These are phyloP conservation scores for Dryobotodes eremita DNA, from an alignment of 2,888 invertebrate species.

Conservation along the genomic window DNA sequence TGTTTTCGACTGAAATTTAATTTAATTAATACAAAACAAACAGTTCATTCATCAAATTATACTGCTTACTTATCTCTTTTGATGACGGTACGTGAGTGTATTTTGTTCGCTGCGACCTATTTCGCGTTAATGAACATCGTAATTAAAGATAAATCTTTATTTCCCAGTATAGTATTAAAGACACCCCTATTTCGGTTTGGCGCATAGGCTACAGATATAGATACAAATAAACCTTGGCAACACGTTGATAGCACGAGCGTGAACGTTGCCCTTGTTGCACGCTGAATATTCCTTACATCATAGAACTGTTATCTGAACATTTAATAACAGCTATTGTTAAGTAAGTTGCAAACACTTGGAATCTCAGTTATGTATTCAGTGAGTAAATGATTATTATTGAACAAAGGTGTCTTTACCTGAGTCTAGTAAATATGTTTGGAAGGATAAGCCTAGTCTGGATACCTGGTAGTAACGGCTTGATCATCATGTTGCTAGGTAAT, in stretches of 20 bases:
- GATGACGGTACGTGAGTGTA: too few species aligned
- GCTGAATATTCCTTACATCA: not conserved
- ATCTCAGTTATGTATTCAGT: not conserved
- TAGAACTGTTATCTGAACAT: not conserved
- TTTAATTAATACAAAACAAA: too few species aligned
- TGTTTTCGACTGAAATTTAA: too few species aligned
- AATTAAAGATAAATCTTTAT: too few species aligned
- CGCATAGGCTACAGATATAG: too few species aligned
- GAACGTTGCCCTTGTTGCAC: not conserved
- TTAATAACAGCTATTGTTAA: slow-evolving; percentile 7
- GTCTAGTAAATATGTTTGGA: not conserved
- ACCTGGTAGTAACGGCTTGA: not conserved
- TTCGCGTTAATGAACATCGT: too few species aligned
- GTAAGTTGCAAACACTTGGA: slow-evolving; percentile 1
- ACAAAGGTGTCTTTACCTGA: not conserved
- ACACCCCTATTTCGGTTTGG: too few species aligned
- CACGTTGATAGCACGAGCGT: not conserved
- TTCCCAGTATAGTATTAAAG: too few species aligned
- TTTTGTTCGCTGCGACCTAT: too few species aligned
- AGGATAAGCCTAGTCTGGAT: not conserved
- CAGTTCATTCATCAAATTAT: too few species aligned
- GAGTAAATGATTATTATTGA: not conserved
- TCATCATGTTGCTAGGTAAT: not conserved
- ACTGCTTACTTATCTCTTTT: too few species aligned
- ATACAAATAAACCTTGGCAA: not conserved